Percentiles rank a stretch among this genome's conserved stretches.
Conservation (phyloP, 2,888 invertebrate species). For the Slavum lentiscoides region DNA sequence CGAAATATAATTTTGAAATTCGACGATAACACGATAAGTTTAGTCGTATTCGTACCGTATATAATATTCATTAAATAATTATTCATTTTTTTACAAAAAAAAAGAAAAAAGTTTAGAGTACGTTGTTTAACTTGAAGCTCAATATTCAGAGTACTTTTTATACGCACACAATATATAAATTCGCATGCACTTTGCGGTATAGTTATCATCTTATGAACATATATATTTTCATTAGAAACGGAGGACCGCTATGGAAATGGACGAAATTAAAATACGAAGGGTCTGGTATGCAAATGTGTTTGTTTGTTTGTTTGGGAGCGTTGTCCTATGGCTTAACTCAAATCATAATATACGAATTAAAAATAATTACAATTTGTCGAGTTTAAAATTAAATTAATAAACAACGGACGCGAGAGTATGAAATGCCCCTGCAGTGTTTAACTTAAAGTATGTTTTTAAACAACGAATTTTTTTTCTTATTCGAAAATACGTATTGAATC, state of each 20-base stretch:
- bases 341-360: conserved; percentile 8
- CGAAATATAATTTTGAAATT: no score
- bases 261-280: no score
- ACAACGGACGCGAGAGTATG: background rate
- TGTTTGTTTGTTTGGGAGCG: background rate
- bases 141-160: no score
- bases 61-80: no score
- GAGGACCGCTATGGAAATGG: background rate
- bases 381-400: background rate
- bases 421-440: background rate
- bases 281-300: conserved; percentile 8
- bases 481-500: no score
- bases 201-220: background rate
- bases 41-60: no score
- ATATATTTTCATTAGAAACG: background rate
- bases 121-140: no score
- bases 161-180: background rate
- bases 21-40: no score
- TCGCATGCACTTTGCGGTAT: background rate
- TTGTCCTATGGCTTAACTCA: background rate
- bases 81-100: no score
- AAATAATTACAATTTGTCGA: conserved; percentile 1
- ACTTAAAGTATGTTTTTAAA: no score
- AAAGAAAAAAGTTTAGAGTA: no score
- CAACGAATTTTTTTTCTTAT: no score